phyloP scores from a whole-genome alignment of 2,888 invertebrate species.

The Drosophila nr. perissopoda region DNA sequence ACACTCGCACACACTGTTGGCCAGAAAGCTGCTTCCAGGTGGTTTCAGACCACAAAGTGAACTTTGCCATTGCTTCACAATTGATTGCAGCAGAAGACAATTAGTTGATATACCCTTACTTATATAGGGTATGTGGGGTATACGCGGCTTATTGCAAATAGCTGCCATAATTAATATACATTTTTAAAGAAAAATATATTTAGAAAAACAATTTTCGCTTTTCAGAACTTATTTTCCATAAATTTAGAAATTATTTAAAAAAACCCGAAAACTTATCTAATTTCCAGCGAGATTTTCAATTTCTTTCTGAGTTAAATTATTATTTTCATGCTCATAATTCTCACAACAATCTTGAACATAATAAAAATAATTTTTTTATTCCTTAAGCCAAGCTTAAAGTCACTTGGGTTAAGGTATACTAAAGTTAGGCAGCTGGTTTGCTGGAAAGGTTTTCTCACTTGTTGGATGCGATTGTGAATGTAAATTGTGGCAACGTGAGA shows the following conservation, averaged over 20 bases:
- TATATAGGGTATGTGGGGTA: not conserved
- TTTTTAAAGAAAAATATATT: too few species aligned
- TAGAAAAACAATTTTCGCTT: too few species aligned
- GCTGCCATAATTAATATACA: not conserved
- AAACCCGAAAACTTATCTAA: not conserved
- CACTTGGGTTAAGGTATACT: not conserved
- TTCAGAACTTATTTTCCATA: not conserved
- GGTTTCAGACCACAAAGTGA: constrained; percentile 30
- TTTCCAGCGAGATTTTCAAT: not conserved
- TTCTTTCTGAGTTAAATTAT: not conserved
- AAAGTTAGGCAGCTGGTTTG: not conserved
- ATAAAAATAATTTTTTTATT: not conserved
- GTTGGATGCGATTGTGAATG: constrained; percentile 29
- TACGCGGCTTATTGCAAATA: not conserved
- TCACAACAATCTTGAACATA: not conserved
- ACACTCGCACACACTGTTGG: constrained; percentile 13
- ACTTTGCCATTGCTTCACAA: constrained; percentile 36
- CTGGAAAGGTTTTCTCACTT: constrained; percentile 6
- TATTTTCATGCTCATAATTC: not conserved
- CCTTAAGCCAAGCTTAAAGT: not conserved
- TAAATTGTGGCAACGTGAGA: constrained; percentile 32
- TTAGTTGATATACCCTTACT: constrained; percentile 32
- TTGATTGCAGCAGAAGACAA: constrained; percentile 42
- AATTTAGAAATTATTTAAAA: not conserved
- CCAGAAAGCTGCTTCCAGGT: constrained; percentile 1